Evolutionary conservation across 2,113 vertebrate genomes (phyloP).

Genomic region (Bombycilla garrulus): DNA sequence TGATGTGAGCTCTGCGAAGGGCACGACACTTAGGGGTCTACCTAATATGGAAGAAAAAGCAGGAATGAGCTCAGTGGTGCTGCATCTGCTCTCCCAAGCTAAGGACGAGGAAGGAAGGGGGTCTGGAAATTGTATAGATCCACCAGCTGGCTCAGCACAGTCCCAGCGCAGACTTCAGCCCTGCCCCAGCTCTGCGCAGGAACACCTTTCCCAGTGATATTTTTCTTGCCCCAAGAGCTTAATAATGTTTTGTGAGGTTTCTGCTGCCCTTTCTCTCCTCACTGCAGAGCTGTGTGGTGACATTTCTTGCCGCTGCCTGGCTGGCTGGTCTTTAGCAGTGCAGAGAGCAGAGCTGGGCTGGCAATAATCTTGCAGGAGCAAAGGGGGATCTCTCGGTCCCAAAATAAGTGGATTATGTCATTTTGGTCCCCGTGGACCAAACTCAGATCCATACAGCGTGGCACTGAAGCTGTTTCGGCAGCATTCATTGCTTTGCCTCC

Average conservation of each 20-base stretch:
- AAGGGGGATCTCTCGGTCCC: not conserved
- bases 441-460: not conserved
- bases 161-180: not conserved
- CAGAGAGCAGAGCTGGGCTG: not conserved
- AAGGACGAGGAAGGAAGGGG: not conserved
- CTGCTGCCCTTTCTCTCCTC: not conserved
- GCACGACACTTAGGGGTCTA: slow-evolving; percentile 50
- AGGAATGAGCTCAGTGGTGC: slow-evolving; percentile 41
- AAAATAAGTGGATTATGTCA: not conserved
- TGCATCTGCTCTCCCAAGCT: slow-evolving; percentile 25
- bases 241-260: not conserved
- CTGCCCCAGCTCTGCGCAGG: not conserved
- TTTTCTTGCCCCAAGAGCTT: not conserved
- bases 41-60: slow-evolving; percentile 65
- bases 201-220: not conserved
- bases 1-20: slow-evolving; percentile 49
- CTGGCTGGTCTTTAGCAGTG: not conserved
- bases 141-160: not conserved
- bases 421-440: not conserved
- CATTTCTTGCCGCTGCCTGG: not conserved
- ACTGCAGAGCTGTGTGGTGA: not conserved
- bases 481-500: not conserved
- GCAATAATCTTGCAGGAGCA: not conserved
- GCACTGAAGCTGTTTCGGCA: not conserved
- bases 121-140: slow-evolving; percentile 56